Evolutionary conservation across 2,113 vertebrate genomes (phyloP), one percentile per base, ranked within the genome.

Genomic region (Catharus minimus): DNA sequence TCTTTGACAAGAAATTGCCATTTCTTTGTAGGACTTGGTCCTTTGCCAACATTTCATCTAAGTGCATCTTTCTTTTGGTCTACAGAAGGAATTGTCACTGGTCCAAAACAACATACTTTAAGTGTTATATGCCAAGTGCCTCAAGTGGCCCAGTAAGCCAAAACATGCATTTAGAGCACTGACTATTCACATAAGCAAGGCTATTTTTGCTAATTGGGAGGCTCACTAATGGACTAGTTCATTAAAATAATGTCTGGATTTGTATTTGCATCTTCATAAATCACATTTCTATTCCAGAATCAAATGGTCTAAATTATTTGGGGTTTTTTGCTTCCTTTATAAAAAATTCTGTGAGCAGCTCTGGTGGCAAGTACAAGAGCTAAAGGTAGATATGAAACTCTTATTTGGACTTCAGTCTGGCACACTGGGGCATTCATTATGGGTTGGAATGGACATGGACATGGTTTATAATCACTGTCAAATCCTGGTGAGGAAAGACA

Each of bases 71-170:
- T 96, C 87, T 89, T 95, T 86, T 32, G 74, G 75, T 71, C 87
- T 93, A 72, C 13, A 11, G 89, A 84, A 94, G 73, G 65, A 96
- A 85, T 92, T 96, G 95, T 96, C 92, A 89, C 52, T 66, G 22
- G 33, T 95, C 95, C 96, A 96, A 95, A 92, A 86, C 58, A 92
- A 78, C 83, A 88, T 90, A 91, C 89, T 91, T 91, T 67, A 96
- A 91, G 44, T 82, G 56, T 85, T 95, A 86, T 89, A 90, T 5
- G 49, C 83, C 75, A 94, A 94, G 74, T 82, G 80, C 82, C 41
- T 95, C 81, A 74, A 92, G 88, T 66, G 77, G 82, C 58, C 91
- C 33, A 84, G 64, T 78, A 90, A 89, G 68, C 72, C 83, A 95
- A 94, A 93, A 94, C 62, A 94, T 39, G 78, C 83, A 87, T 96